A percentile compares a stretch with the other conserved stretches of the same genome.
Evolutionary conservation across 2,888 invertebrate genomes (phyloP).

Genomic region (Volucella inanis): DNA sequence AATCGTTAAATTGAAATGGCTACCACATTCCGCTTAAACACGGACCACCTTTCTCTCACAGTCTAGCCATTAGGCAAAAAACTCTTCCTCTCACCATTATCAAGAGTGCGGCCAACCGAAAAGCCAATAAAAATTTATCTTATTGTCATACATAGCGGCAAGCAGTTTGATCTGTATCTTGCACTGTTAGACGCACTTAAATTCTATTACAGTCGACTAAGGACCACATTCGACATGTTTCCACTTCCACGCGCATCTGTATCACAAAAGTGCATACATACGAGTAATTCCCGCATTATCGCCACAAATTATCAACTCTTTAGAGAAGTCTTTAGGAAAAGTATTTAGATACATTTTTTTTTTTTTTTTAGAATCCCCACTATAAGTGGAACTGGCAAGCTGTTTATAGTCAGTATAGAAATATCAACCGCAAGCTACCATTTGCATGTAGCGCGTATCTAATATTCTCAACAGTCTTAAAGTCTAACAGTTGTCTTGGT

Average conservation of each 20-base stretch:
- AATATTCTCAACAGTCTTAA: conserved; percentile 12
- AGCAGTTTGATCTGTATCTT: conserved; percentile 12
- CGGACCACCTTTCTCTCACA: background rate
- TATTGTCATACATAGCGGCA: conserved; percentile 45
- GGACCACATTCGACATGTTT: conserved; percentile 65
- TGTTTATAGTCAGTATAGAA: conserved; percentile 17
- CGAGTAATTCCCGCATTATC: conserved; percentile 66
- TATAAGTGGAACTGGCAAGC: background rate
- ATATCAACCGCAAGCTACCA: conserved; percentile 24
- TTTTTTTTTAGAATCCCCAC: conserved; percentile 3
- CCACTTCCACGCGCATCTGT: conserved; percentile 48
- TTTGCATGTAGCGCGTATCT: conserved; percentile 37
- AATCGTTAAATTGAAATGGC: conserved; percentile 4
- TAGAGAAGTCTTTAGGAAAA: conserved; percentile 14
- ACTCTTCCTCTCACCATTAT: conserved; percentile 1
- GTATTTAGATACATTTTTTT: no score
- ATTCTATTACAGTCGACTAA: conserved; percentile 62
- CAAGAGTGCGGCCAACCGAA: conserved; percentile 14
- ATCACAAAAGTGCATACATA: conserved; percentile 38
- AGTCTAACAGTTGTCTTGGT: conserved; percentile 3
- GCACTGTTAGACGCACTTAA: conserved; percentile 68
- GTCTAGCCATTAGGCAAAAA: background rate
- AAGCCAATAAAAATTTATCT: conserved; percentile 68
- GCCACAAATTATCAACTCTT: conserved; percentile 59
- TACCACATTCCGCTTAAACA: background rate